Percentiles rank a stretch among this genome's conserved stretches.
phyloP scores from a whole-genome alignment of 2,888 invertebrate species.

The Eremobia ochroleuca region DNA sequence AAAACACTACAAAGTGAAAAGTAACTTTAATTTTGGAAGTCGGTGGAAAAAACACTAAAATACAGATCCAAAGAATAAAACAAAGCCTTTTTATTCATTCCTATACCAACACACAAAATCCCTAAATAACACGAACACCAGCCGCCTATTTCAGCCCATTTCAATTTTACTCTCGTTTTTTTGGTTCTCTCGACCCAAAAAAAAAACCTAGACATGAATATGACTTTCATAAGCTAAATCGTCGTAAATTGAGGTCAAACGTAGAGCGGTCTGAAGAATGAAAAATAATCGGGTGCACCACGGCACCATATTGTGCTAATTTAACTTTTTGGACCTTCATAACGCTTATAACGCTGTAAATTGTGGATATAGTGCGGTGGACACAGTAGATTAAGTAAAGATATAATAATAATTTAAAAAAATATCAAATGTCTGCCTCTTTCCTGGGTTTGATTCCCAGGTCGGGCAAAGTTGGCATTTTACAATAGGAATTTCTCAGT shows the following conservation, averaged over 20 bases:
- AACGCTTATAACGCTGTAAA: conserved; percentile 61
- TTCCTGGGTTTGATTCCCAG: neutral
- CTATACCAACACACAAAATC: too few relatives aligned
- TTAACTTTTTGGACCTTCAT: conserved; percentile 69
- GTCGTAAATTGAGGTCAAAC: conserved; percentile 36
- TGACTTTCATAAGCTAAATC: conserved; percentile 29
- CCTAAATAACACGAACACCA: neutral
- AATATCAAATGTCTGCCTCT: neutral
- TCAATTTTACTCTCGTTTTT: conserved; percentile 23
- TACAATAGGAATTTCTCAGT: too few relatives aligned
- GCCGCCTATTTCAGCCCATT: conserved; percentile 8
- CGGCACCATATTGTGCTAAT: conserved; percentile 70
- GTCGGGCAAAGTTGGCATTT: too few relatives aligned
- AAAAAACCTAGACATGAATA: conserved; percentile 10
- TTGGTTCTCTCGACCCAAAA: neutral
- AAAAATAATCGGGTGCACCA: conserved; percentile 66
- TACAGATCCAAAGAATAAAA: too few relatives aligned
- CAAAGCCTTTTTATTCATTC: neutral
- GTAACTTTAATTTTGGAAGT: too few relatives aligned
- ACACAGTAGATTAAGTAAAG: conserved; percentile 37
- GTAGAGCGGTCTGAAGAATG: conserved; percentile 46
- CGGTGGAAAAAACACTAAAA: too few relatives aligned
- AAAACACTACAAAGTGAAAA: too few relatives aligned
- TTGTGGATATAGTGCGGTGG: conserved; percentile 50
- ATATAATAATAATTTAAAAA: neutral